Evolutionary conservation across 2,888 invertebrate species (phyloP).

Genomic region (Acleris cristana): DNA sequence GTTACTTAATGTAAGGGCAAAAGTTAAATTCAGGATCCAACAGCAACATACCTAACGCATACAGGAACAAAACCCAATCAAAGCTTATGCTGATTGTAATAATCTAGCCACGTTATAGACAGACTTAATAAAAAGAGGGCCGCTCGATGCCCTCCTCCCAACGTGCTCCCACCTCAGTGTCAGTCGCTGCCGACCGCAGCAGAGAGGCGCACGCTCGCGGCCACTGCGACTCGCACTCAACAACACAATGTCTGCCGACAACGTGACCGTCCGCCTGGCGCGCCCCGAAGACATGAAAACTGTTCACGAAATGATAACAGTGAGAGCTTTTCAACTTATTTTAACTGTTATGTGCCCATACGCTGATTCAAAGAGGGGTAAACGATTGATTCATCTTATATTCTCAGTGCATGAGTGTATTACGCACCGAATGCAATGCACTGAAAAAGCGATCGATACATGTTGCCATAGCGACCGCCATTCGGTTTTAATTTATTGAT

Average conservation of each 20-base stretch:
- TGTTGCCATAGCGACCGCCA: too few relatives aligned
- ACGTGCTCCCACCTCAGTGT: background rate
- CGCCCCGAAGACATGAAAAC: constrained; percentile 34
- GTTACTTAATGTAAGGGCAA: too few relatives aligned
- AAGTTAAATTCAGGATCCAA: too few relatives aligned
- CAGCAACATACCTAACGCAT: too few relatives aligned
- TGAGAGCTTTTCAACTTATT: constrained; percentile 13
- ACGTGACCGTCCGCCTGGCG: constrained; percentile 21
- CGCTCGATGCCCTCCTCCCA: background rate
- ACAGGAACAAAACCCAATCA: too few relatives aligned
- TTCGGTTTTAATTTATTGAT: too few relatives aligned
- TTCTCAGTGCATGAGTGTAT: too few relatives aligned
- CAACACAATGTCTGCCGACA: constrained; percentile 3
- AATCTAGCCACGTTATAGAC: too few relatives aligned
- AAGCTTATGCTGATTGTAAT: too few relatives aligned
- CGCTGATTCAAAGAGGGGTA: background rate
- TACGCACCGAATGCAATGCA: too few relatives aligned
- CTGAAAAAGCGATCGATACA: too few relatives aligned
- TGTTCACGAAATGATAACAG: constrained; percentile 32
- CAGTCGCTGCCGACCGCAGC: constrained; percentile 4
- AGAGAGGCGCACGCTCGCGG: background rate
- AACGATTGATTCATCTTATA: background rate
- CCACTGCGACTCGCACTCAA: background rate
- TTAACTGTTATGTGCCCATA: background rate
- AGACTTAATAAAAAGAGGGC: background rate